phyloP scores from a whole-genome alignment of 1,140 invertebrate species.

The Drosophila rufa region DNA sequence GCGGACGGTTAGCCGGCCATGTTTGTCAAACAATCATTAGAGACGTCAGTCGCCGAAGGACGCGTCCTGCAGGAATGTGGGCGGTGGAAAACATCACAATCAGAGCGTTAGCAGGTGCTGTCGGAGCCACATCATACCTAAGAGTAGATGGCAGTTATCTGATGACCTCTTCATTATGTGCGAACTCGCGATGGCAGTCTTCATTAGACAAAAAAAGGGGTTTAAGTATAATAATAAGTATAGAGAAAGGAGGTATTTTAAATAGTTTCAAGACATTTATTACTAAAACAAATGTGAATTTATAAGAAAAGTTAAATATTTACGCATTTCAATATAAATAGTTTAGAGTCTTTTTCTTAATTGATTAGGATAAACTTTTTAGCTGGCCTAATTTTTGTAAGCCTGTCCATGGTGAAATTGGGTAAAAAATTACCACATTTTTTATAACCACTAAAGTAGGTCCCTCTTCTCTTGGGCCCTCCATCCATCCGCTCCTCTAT shows the following conservation, averaged over 20 bases:
- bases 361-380: not conserved
- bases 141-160: constrained; percentile 30
- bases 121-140: constrained; percentile 18
- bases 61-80: constrained; percentile 28
- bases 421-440: constrained; percentile 12
- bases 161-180: constrained; percentile 58
- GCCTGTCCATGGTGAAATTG: constrained; percentile 14
- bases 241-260: not conserved
- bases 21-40: constrained; percentile 81
- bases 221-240: not conserved
- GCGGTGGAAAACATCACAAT: constrained; percentile 66
- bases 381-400: constrained; percentile 15
- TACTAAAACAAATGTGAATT: too few species aligned
- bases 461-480: not conserved
- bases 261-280: too few species aligned
- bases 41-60: constrained; percentile 56
- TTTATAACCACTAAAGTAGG: constrained; percentile 19
- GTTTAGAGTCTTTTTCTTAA: too few species aligned
- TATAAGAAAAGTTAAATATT: too few species aligned
- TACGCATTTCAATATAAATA: too few species aligned
- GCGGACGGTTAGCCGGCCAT: constrained; percentile 44
- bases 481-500: not conserved
- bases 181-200: constrained; percentile 29
- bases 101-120: constrained; percentile 64
- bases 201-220: constrained; percentile 20